Conservation (phyloP, 37 sponge, comb jelly and placozoan species). For the Diacarnus erythraeanus region DNA sequence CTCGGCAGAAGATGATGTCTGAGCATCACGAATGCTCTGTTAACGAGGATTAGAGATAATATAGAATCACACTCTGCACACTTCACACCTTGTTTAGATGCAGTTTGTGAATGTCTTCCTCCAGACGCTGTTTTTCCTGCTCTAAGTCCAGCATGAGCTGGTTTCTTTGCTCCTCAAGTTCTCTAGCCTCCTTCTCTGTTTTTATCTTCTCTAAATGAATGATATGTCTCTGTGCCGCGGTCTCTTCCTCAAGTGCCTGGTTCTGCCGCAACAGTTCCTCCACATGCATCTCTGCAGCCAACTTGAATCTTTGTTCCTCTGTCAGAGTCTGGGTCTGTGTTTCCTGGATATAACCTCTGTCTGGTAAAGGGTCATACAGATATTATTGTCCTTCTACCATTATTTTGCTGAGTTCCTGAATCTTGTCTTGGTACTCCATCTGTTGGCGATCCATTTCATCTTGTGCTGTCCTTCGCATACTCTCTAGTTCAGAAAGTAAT, state of each 20-base stretch:
- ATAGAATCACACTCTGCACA: too few relatives aligned
- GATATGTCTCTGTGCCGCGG: constrained; percentile 63
- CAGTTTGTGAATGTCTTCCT: constrained; percentile 33
- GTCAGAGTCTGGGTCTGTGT: constrained; percentile 10
- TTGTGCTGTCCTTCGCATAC: constrained; percentile 44
- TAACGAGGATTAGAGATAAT: too few relatives aligned
- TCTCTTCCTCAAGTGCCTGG: constrained; percentile 73
- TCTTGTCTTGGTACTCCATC: constrained; percentile 20
- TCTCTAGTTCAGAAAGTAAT: constrained; percentile 69
- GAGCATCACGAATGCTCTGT: too few relatives aligned
- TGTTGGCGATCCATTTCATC: constrained; percentile 43
- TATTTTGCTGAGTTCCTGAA: constrained; percentile 8
- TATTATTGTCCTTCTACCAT: constrained; percentile 9
- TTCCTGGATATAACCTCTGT: too few relatives aligned
- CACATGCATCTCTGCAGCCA: constrained; percentile 35
- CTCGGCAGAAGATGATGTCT: too few relatives aligned
- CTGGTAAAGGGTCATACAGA: too few relatives aligned
- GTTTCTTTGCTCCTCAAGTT: constrained; percentile 49
- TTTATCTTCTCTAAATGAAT: constrained; percentile 69
- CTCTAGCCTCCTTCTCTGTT: constrained; percentile 68
- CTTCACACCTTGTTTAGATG: constrained; percentile 14
- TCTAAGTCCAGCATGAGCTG: constrained; percentile 71
- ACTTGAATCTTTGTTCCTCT: constrained; percentile 6
- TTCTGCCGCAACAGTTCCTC: constrained; percentile 54
- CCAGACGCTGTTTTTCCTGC: constrained; percentile 71